Evolutionary conservation across 2,113 vertebrate genomes (phyloP).

Genomic region (Nanorana parkeri): DNA sequence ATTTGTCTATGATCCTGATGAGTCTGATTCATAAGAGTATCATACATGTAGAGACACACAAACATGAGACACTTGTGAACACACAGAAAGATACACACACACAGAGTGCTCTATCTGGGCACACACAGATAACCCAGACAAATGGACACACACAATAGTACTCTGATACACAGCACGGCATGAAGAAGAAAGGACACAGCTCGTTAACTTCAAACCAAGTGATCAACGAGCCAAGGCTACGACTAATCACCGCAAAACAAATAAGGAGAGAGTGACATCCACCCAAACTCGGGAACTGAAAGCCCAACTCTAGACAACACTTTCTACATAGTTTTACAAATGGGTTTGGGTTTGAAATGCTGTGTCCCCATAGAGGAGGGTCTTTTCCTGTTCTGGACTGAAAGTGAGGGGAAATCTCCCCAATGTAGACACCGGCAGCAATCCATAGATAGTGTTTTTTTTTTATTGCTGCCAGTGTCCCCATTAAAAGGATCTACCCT

Average conservation of each 20-base stretch:
- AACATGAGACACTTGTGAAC: not conserved
- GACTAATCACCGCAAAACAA: not conserved
- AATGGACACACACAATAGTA: conserved; percentile 10
- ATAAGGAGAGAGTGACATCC: not conserved
- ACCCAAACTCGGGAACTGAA: too few relatives aligned
- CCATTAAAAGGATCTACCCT: too few relatives aligned
- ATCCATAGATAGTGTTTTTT: too few relatives aligned
- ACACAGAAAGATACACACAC: not conserved
- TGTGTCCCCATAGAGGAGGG: too few relatives aligned
- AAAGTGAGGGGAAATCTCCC: too few relatives aligned
- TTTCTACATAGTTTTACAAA: too few relatives aligned
- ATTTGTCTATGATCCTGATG: not conserved
- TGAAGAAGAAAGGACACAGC: not conserved
- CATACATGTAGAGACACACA: not conserved
- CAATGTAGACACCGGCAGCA: too few relatives aligned
- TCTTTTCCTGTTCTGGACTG: too few relatives aligned
- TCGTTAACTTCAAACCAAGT: not conserved
- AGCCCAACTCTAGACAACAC: too few relatives aligned
- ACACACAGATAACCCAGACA: conserved; percentile 27
- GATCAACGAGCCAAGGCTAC: not conserved
- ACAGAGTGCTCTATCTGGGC: not conserved
- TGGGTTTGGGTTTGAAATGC: too few relatives aligned
- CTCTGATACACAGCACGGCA: not conserved
- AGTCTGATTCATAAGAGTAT: not conserved
- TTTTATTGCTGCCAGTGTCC: too few relatives aligned